A percentile compares a stretch with the other conserved stretches of the same genome.
Conservation (phyloP, 2,113 vertebrate species). For the Hippocampus mohnikei region DNA sequence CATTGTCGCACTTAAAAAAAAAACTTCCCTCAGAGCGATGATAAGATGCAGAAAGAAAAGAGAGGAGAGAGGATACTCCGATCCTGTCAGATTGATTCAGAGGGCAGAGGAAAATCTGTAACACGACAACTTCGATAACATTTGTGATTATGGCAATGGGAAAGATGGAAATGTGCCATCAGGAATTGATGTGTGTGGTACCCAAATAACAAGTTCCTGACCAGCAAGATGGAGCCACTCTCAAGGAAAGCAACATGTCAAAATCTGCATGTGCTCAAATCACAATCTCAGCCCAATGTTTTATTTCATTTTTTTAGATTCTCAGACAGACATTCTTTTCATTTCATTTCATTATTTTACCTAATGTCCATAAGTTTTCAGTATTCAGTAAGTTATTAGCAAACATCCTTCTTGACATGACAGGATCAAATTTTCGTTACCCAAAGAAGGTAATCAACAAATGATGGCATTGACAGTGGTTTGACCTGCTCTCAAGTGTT, state of each 20-base stretch:
- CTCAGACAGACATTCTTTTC: neutral
- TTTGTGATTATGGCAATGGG: conserved; percentile 24
- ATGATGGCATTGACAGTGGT: neutral
- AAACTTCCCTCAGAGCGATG: conserved; percentile 17
- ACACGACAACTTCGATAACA: conserved; percentile 33
- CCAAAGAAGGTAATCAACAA: too few relatives aligned
- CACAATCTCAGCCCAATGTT: neutral
- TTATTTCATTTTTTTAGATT: neutral
- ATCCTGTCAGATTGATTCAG: conserved; percentile 51
- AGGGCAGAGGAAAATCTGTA: conserved; percentile 1
- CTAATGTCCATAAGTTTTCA: neutral
- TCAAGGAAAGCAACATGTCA: neutral
- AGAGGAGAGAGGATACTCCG: conserved; percentile 23
- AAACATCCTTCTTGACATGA: neutral
- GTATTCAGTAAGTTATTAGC: neutral
- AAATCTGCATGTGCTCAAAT: neutral
- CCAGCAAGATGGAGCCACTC: neutral
- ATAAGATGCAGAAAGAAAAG: conserved; percentile 39
- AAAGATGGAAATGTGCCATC: conserved; percentile 37
- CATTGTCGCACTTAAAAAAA: conserved; percentile 19
- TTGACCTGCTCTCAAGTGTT: too few relatives aligned
- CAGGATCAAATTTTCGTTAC: neutral
- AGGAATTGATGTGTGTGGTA: conserved; percentile 18
- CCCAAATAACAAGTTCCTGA: conserved; percentile 29
- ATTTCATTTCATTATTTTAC: neutral